Evolutionary conservation across 2,797 vertebrate genomes (phyloP).

Genomic region (Acropternis orthonyx): DNA sequence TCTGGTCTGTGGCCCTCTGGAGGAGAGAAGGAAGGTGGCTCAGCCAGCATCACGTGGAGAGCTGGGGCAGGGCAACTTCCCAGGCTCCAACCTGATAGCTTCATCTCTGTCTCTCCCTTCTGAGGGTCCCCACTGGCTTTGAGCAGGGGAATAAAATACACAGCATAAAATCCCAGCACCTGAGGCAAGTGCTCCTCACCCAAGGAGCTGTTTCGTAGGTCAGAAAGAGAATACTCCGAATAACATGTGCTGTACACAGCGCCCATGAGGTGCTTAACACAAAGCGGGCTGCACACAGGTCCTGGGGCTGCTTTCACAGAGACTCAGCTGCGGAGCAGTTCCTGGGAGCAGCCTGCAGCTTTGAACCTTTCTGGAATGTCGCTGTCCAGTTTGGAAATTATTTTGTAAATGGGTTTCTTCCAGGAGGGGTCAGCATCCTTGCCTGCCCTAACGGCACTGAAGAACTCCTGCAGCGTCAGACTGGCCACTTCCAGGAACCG

Average conservation of each 20-base stretch:
- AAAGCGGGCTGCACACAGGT: neutral
- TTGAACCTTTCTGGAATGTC: conserved; percentile 92
- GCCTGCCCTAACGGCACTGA: conserved; percentile 85
- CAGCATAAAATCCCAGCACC: neutral
- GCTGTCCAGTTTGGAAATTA: conserved; percentile 96
- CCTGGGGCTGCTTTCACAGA: neutral
- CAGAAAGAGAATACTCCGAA: neutral
- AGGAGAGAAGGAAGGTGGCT: neutral
- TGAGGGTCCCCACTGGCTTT: neutral
- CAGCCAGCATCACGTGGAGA: neutral
- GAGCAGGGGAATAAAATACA: neutral
- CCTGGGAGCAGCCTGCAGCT: conserved; percentile 84
- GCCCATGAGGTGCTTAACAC: neutral
- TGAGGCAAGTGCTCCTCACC: neutral
- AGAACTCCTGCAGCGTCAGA: conserved; percentile 92
- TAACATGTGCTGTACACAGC: neutral
- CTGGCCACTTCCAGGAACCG: conserved; percentile 92
- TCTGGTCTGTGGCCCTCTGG: neutral
- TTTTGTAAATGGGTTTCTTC: conserved; percentile 99
- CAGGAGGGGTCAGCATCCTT: conserved; percentile 95
- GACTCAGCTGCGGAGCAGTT: conserved; percentile 52
- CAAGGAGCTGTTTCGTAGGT: neutral
- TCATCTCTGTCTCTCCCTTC: neutral
- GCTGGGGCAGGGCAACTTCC: neutral
- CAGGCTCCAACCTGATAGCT: neutral